phyloP scores from a whole-genome alignment of 2,888 invertebrate species.

The Tetragonisca angustula region DNA sequence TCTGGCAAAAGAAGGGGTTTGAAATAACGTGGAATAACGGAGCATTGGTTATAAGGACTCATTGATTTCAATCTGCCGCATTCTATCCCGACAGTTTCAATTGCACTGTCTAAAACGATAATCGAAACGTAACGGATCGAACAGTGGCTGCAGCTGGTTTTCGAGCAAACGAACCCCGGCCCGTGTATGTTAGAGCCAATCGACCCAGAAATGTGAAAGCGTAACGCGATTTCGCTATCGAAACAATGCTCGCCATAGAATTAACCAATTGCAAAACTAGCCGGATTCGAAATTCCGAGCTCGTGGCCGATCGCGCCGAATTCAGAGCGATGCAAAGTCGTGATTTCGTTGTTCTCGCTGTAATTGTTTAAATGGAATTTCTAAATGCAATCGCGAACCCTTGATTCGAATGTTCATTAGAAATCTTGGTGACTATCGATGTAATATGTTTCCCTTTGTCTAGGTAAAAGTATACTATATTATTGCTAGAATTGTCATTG shows the following conservation, averaged over 20 bases:
- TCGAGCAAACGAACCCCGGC: not conserved
- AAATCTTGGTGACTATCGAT: too few relatives aligned
- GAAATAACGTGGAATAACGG: not conserved
- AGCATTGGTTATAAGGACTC: not conserved
- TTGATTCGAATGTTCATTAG: too few relatives aligned
- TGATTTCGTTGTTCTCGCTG: not conserved
- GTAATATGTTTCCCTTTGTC: not conserved
- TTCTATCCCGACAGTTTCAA: not conserved
- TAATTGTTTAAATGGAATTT: not conserved
- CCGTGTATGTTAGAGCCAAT: not conserved
- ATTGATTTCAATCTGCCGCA: not conserved
- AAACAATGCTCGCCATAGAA: not conserved
- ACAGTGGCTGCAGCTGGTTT: not conserved
- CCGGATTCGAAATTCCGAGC: not conserved
- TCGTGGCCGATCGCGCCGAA: not conserved
- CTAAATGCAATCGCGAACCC: not conserved
- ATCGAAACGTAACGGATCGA: not conserved
- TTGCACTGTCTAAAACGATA: not conserved
- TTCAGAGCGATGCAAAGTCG: not conserved
- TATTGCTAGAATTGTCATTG: not conserved
- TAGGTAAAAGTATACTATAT: not conserved
- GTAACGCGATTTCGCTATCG: constrained; percentile 14
- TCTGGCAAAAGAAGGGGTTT: not conserved
- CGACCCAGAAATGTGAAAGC: constrained; percentile 24
- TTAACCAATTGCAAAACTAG: not conserved